These are phyloP conservation scores for Smithornis capensis DNA, from an alignment of 2,113 vertebrate species.

Conservation along the genomic window DNA sequence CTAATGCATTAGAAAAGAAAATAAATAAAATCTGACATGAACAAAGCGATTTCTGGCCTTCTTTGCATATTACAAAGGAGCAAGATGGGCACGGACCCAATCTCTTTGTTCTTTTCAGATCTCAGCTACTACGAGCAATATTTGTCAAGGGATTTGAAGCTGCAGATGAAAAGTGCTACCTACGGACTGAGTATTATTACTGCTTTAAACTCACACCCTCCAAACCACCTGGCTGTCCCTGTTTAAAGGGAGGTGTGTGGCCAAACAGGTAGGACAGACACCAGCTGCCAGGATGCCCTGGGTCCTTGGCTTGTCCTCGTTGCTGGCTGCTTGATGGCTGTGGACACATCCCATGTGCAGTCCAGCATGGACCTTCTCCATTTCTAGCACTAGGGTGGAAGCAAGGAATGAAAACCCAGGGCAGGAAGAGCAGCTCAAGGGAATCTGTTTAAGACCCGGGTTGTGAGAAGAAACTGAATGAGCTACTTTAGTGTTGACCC, in stretches of 20 bases:
- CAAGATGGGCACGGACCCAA: constrained; percentile 61
- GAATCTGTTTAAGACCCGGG: not conserved
- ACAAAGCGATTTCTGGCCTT: constrained; percentile 55
- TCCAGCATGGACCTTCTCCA: not conserved
- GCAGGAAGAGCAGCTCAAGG: not conserved
- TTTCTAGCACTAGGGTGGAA: not conserved
- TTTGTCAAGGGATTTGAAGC: constrained; percentile 53
- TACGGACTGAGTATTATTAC: not conserved
- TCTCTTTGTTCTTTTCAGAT: constrained; percentile 64
- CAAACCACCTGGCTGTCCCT: not conserved
- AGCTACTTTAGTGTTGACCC: not conserved
- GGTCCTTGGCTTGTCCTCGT: not conserved
- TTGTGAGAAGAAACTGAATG: not conserved
- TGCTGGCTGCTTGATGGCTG: not conserved
- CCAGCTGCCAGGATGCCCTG: not conserved
- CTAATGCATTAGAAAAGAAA: constrained; percentile 39
- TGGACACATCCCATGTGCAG: not conserved
- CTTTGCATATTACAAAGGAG: constrained; percentile 65
- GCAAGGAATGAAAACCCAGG: not conserved
- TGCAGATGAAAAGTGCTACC: constrained; percentile 59
- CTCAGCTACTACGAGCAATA: constrained; percentile 48
- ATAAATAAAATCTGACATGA: constrained; percentile 29
- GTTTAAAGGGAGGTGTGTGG: not conserved
- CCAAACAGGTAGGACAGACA: constrained; percentile 34
- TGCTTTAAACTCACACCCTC: constrained; percentile 41